Evolutionary conservation across 2,888 invertebrate species (phyloP).

Genomic region (Schizaphis graminum): DNA sequence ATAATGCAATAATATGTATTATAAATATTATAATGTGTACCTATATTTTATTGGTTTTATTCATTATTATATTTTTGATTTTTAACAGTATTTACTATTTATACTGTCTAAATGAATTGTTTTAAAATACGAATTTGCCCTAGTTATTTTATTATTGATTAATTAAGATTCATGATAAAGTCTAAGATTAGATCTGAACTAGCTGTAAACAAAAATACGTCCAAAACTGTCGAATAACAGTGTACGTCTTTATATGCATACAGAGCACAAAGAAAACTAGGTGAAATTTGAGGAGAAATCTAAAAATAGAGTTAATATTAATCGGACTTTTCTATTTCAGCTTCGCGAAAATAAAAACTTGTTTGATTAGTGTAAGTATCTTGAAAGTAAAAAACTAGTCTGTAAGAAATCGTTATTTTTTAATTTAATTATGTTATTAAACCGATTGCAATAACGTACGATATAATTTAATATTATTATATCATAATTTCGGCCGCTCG

Average conservation of each 20-base stretch:
- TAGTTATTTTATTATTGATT: background rate
- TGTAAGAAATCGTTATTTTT: background rate
- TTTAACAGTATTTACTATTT: background rate
- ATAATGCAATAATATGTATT: background rate
- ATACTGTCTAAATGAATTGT: background rate
- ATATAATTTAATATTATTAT: background rate
- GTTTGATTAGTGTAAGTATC: background rate
- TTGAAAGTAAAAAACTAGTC: background rate
- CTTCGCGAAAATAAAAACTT: background rate
- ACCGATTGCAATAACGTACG: background rate
- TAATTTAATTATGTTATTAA: background rate
- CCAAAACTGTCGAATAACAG: background rate
- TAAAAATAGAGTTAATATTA: constrained; percentile 32
- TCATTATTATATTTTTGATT: background rate
- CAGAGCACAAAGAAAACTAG: constrained; percentile 16
- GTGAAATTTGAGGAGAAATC: constrained; percentile 51
- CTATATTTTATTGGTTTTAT: background rate
- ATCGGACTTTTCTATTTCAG: background rate
- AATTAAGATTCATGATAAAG: background rate
- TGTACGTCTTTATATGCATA: constrained; percentile 17
- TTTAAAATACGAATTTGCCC: background rate
- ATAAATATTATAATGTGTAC: background rate
- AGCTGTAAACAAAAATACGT: background rate
- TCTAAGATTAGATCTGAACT: constrained; percentile 16
- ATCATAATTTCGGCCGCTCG: background rate